Conservation (phyloP, 2,113 vertebrate species). For the Syngnathus floridae region DNA sequence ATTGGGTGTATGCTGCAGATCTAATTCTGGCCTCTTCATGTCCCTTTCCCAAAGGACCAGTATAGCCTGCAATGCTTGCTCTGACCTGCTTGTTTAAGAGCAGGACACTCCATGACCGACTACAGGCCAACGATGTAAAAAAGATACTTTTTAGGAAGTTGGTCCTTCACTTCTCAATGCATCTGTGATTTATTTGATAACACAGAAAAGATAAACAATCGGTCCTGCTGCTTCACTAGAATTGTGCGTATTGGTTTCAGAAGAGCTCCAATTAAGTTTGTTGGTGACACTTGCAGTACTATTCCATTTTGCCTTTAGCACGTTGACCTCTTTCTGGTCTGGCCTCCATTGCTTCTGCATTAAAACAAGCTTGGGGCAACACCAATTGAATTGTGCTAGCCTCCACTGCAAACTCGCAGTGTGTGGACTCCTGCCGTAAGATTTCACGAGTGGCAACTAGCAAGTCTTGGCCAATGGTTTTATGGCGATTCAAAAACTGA, state of each 20-base stretch:
- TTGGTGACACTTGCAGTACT: not conserved
- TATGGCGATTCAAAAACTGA: no score
- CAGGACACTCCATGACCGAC: not conserved
- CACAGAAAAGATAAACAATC: not conserved
- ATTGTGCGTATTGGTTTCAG: not conserved
- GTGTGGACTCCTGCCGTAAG: no score
- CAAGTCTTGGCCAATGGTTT: no score
- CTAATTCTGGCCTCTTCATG: not conserved
- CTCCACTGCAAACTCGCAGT: no score
- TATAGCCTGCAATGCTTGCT: slow-evolving; percentile 1
- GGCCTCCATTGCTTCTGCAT: no score
- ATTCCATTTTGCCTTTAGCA: not conserved
- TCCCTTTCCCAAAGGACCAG: no score
- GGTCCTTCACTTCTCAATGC: not conserved
- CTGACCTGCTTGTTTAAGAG: not conserved
- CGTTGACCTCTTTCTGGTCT: no score
- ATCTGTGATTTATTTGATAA: not conserved
- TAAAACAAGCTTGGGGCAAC: no score
- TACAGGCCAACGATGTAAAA: not conserved
- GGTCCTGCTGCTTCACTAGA: not conserved
- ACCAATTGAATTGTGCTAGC: no score
- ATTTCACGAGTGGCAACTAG: no score
- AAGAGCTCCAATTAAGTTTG: not conserved
- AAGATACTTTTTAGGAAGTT: not conserved
- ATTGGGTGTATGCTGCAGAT: slow-evolving; percentile 1